Conservation (phyloP, 1,140 invertebrate genomes). For the Patella vulgata region DNA sequence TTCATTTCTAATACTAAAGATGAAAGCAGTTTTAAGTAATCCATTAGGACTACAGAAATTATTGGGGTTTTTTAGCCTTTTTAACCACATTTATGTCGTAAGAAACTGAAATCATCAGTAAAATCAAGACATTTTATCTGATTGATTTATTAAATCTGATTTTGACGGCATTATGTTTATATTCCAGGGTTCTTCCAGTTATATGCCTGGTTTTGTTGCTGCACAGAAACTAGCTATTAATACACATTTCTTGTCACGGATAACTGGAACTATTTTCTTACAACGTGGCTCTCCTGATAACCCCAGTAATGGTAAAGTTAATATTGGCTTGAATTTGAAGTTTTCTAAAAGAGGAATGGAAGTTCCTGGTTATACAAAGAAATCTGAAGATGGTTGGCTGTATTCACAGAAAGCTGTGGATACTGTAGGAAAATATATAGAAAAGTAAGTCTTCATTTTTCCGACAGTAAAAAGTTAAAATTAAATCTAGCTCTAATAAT, state of each 20-base stretch:
- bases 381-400: conserved; percentile 75
- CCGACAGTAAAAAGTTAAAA: neutral
- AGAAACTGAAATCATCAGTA: too few relatives aligned
- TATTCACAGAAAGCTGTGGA: conserved; percentile 83
- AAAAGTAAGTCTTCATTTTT: conserved; percentile 55
- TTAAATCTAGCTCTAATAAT: too few relatives aligned
- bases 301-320: conserved; percentile 71
- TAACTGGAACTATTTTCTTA: conserved; percentile 85
- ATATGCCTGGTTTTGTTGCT: conserved; percentile 58
- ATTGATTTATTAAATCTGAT: too few relatives aligned
- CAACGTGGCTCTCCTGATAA: conserved; percentile 45
- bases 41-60: too few relatives aligned
- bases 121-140: too few relatives aligned
- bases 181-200: conserved; percentile 30
- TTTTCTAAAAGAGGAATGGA: conserved; percentile 79
- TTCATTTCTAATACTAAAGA: too few relatives aligned
- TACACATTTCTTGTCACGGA: conserved; percentile 78
- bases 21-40: too few relatives aligned
- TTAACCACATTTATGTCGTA: too few relatives aligned
- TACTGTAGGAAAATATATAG: conserved; percentile 77
- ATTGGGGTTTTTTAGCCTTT: too few relatives aligned
- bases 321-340: conserved; percentile 93
- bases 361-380: conserved; percentile 84
- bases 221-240: conserved; percentile 74
- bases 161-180: too few relatives aligned